Base-by-base conservation (phyloP, 2,113 vertebrate species). In the Coregonus clupeaformis region DNA sequence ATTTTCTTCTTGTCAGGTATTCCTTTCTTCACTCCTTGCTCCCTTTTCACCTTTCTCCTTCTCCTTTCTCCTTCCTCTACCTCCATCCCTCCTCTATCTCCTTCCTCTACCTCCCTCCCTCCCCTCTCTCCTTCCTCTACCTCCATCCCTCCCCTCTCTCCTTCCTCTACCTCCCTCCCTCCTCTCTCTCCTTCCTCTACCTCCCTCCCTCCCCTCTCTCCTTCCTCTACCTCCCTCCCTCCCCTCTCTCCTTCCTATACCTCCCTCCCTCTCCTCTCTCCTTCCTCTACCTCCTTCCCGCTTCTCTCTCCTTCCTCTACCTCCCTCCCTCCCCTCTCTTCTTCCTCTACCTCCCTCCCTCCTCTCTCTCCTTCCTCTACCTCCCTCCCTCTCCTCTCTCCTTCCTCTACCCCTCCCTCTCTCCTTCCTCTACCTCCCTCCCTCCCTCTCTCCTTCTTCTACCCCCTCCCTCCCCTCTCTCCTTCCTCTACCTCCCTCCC, bases 51-150 rank as follows among this genome's bases (percentile, higher is more conserved):
- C n/a, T 36, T 45, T 63, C n/a, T 85, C 66, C 49, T 67, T 65
- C 69, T 62, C 55, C 27, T 27, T 27, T 81, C 70, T 77, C 4
- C 77, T 12, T 27, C 30, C 52, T n/a, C 62, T 57, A 73, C 7
- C 42, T 76, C 57, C 29, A 66, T 22, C 3, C 13, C 25, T 77
- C 66, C 75, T 45, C n/a, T n/a, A n/a, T 1, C 65, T 47, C 68
- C 20, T 45, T 82, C 71, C 49, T 77, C 76, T 65, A 64, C 70
- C 25, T 67, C 65, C 77, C 77, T 85, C 66, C 49, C 69, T 65
- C 69, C 62, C 55, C n/a, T n/a, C n/a, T n/a, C n/a, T n/a, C n/a
- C 27, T 27, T 2, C 2, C 27, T 27, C 27, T 27, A 57, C 47
- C 74, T 80, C 82, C 80, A 24, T 66, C 42, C 29, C 24, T 6